Base-by-base conservation (phyloP, 2,113 vertebrate genomes). In the Elephas maximus region DNA sequence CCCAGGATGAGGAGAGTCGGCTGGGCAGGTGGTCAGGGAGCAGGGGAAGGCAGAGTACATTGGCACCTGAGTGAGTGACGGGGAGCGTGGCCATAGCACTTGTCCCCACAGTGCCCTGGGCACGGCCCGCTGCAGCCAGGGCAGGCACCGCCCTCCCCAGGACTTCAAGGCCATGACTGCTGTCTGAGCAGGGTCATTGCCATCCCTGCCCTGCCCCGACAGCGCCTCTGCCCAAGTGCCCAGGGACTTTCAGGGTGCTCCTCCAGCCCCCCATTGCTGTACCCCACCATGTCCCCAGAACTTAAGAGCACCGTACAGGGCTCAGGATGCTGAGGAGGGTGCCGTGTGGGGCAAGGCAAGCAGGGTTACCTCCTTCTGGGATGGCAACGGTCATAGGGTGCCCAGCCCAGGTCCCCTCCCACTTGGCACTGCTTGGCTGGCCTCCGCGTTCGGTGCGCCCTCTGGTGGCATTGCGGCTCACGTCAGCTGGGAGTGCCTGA, bases 381-480 rank as follows among this genome's bases (percentile, higher is more conserved):
- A 67, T 11, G 14, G 53, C 53, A 12, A 57, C 8, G 63, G 26
- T 26, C 71, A 5, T 33, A 44, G 74, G 21, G 23, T 0, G 41
- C 74, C 85, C 73, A 71, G 24, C n/a, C 78, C 21, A 3, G 67
- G 2, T 89, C 57, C 48, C 57, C 67, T 93, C 89, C 48, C 8
- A 65, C 74, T 78, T 37, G 4, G 3, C 41, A 33, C 6, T 2
- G 11, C 67, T 44, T 5, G 78, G 62, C 45, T 2, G 60, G 73
- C 74, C 26, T 57, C 81, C 0, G 41, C 1, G 45, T 78, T 23
- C 81, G 0, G 57, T 81, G 95, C 93, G 97, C 97, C 97, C 96
- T 88, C 97, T 98, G 93, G 81, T 80, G 97, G 97, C 81, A 65
- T 26, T 1, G 5, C 15, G 3, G 73, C 89, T 20, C 0, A 0